Conservation (phyloP, 2,888 invertebrate genomes). For the Sipha maydis region DNA sequence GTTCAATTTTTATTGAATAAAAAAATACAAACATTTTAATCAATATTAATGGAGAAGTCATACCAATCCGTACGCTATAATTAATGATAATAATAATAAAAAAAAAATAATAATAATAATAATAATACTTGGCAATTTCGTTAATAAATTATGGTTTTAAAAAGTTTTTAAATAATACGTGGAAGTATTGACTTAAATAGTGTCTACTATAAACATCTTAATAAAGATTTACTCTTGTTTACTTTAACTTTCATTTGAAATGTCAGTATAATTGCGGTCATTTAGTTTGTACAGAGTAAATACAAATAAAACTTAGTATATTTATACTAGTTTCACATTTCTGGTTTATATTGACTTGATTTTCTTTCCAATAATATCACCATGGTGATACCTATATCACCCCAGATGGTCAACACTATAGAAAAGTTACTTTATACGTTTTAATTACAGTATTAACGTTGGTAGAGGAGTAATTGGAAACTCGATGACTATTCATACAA, state of each 20-base stretch:
- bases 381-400: not conserved
- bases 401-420: not conserved
- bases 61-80: not conserved
- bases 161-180: not conserved
- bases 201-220: slow-evolving; percentile 1
- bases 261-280: slow-evolving; percentile 25
- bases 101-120: too few species aligned
- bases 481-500: not conserved
- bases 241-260: slow-evolving; percentile 23
- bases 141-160: slow-evolving; percentile 24
- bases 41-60: not conserved
- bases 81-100: slow-evolving; percentile 7
- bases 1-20: not conserved
- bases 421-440: not conserved
- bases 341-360: not conserved
- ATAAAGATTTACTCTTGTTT: slow-evolving; percentile 25
- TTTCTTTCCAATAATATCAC: not conserved
- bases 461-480: not conserved
- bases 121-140: not conserved
- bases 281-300: slow-evolving; percentile 17
- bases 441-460: not conserved
- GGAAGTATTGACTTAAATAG: not conserved
- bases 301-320: slow-evolving; percentile 27
- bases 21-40: not conserved
- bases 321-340: slow-evolving; percentile 23